Evolutionary conservation across 2,888 invertebrate species (phyloP).

Genomic region (Portevinia maculata): DNA sequence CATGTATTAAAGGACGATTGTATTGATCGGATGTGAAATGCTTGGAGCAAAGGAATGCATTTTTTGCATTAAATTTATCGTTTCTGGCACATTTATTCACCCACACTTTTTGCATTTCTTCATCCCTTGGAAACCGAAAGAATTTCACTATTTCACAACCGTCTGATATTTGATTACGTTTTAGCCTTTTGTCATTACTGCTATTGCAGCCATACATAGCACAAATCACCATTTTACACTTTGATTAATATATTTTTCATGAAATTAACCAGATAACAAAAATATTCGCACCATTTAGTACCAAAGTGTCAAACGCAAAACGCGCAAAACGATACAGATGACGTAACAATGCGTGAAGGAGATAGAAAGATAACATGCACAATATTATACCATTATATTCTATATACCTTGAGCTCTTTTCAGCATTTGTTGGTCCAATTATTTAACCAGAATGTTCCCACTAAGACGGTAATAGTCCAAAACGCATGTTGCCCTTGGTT

Average conservation of each 20-base stretch:
- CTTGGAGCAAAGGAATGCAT: conserved; percentile 2
- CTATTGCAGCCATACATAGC: conserved; percentile 10
- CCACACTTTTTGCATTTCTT: too few species aligned
- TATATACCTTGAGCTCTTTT: too few species aligned
- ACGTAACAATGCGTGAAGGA: not conserved
- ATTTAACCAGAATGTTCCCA: too few species aligned
- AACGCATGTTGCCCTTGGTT: too few species aligned
- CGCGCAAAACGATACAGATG: not conserved
- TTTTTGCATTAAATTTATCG: conserved; percentile 18
- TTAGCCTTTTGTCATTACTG: conserved; percentile 10
- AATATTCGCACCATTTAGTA: not conserved
- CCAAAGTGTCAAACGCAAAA: not conserved
- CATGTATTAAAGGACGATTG: not conserved
- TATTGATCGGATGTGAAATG: conserved; percentile 1
- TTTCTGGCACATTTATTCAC: too few species aligned
- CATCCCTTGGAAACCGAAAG: conserved; percentile 17
- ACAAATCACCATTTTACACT: not conserved
- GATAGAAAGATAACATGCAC: not conserved
- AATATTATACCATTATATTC: too few species aligned
- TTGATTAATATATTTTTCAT: not conserved
- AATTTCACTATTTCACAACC: not conserved
- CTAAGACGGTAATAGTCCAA: too few species aligned
- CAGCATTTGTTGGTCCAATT: too few species aligned
- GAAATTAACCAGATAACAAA: not conserved
- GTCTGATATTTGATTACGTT: not conserved